Conservation (phyloP, 2,888 invertebrate species). For the Thecophora atra region DNA sequence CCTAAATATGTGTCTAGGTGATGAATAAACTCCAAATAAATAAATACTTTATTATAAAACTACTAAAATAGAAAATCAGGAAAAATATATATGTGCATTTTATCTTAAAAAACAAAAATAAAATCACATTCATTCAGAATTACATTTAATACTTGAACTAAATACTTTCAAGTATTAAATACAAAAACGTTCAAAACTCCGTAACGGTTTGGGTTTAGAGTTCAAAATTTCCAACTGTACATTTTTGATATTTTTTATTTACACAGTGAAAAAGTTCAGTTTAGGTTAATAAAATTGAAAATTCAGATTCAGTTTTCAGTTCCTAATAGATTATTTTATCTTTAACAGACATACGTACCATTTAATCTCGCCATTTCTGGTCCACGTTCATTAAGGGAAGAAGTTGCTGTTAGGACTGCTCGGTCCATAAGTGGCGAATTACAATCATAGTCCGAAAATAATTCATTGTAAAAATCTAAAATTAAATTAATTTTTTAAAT, state of each 20-base stretch:
- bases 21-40: too few species aligned
- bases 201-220: too few species aligned
- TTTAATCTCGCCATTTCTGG: slow-evolving; percentile 86
- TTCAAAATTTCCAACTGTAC: too few species aligned
- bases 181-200: too few species aligned
- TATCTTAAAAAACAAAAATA: not conserved
- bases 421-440: slow-evolving; percentile 79
- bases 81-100: too few species aligned
- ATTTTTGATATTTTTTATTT: too few species aligned
- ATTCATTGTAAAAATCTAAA: slow-evolving; percentile 62
- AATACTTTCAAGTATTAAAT: too few species aligned
- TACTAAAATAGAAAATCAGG: too few species aligned
- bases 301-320: not conserved
- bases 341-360: slow-evolving; percentile 78
- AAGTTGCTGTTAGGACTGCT: slow-evolving; percentile 81
- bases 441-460: slow-evolving; percentile 76
- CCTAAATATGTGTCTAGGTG: too few species aligned
- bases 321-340: not conserved
- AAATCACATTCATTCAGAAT: slow-evolving; percentile 34
- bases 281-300: too few species aligned
- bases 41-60: too few species aligned
- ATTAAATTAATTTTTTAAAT: slow-evolving; percentile 35
- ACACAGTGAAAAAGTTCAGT: too few species aligned
- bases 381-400: slow-evolving; percentile 81
- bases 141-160: slow-evolving; percentile 21